Conservation (phyloP, 2,797 vertebrate genomes). For the Lycodopsis pacificus region DNA sequence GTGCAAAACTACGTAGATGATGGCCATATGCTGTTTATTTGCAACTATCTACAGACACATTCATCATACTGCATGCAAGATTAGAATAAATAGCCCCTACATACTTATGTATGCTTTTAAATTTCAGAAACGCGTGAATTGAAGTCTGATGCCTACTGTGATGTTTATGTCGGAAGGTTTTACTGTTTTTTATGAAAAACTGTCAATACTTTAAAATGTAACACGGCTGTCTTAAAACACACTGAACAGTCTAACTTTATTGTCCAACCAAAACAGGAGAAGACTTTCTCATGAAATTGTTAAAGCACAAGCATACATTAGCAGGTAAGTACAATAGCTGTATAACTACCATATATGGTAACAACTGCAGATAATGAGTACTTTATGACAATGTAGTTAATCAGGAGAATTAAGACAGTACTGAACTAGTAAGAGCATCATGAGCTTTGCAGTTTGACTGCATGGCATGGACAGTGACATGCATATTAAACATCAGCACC, state of each 20-base stretch:
- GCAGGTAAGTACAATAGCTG: constrained; percentile 72
- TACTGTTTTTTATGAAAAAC: constrained; percentile 38
- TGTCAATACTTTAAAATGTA: constrained; percentile 48
- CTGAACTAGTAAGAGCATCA: constrained; percentile 53
- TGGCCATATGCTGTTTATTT: constrained; percentile 72
- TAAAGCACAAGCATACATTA: constrained; percentile 75
- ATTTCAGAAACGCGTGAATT: constrained; percentile 56
- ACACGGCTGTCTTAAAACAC: constrained; percentile 58
- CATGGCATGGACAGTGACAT: constrained; percentile 68
- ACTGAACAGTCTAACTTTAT: constrained; percentile 68
- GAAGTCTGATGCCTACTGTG: constrained; percentile 40
- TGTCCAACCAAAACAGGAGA: constrained; percentile 62
- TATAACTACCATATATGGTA: constrained; percentile 73
- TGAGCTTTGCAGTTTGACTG: constrained; percentile 55
- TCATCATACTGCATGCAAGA: constrained; percentile 81
- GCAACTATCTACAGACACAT: constrained; percentile 77
- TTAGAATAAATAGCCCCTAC: constrained; percentile 76
- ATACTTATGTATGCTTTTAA: constrained; percentile 64
- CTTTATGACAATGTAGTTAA: constrained; percentile 70
- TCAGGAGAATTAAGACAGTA: constrained; percentile 59
- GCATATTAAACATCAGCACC: constrained; percentile 68
- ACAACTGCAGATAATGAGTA: constrained; percentile 73
- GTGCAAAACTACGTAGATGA: constrained; percentile 81
- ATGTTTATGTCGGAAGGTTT: constrained; percentile 19
- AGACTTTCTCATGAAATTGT: constrained; percentile 47